Base-by-base conservation (phyloP, 2,888 invertebrate genomes). In the Malacosoma neustria region DNA sequence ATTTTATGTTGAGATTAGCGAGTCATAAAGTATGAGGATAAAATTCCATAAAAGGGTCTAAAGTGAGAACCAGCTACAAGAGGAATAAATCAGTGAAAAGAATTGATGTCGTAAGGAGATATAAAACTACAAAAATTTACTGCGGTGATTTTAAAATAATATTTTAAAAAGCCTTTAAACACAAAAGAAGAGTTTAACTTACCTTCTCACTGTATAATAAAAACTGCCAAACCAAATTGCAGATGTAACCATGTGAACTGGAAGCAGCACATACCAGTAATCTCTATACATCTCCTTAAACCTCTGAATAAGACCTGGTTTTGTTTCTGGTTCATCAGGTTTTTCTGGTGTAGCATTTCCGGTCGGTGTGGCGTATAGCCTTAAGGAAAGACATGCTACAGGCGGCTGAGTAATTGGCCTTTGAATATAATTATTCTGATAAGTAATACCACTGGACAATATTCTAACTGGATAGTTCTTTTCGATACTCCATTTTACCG, bases 211-310 rank as follows among this genome's bases (percentile, higher is more conserved):
- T 53, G 92, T 76, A 63, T 93, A 92, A 77, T 97, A 99, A 75
- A 97, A 96, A 12, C 91, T 84, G 11, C 92, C 93, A 71, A 94
- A 91, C 98, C 98, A 99, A 38, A 92, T 87, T 22, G 90, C 82
- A 2, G 98, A 99, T 6, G 97, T 97, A 11, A 91, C 89, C 34
- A 94, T 63, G 77, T 99, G 99, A 2, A 99, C 98, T 3, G 97
- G 98, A 39, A 99, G 87, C 39, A 98, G 81, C 37, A 99, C 94
- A 77, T 99, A 97, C 95, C 99, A 99, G 79, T 99, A 98, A 65
- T 97, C 93, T 68, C 93, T 93, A 66, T 95, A 95, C 92, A 98
- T 94, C 61, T 92, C 87, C 72, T 96, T 97, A 73, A 98, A 96
- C 60, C 90, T 90, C 54, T 93, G 89, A 61, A 95, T 90, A 2